A percentile compares a stretch with the other conserved stretches of the same genome.
These are phyloP conservation scores for Psix sp. DNA, from an alignment of 1,140 invertebrate genomes.

Conservation along the genomic window DNA sequence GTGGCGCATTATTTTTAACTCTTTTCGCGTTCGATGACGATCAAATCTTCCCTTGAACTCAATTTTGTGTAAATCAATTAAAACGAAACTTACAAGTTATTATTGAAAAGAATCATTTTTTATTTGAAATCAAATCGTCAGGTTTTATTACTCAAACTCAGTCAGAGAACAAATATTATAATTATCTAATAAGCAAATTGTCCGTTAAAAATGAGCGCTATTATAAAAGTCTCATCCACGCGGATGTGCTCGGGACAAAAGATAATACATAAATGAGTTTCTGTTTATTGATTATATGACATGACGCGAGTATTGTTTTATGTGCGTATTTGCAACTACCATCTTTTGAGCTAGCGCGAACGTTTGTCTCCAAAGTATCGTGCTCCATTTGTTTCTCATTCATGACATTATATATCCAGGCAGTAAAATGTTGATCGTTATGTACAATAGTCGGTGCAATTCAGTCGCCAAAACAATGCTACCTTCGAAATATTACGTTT, in stretches of 20 bases:
- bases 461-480: conserved; percentile 28
- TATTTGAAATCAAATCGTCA: too few species aligned
- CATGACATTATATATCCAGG: conserved; percentile 26
- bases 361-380: conserved; percentile 30
- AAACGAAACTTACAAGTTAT: too few species aligned
- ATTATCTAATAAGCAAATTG: too few species aligned
- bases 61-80: too few species aligned
- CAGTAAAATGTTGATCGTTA: conserved; percentile 28
- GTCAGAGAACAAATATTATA: too few species aligned
- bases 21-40: too few species aligned
- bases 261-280: conserved; percentile 5
- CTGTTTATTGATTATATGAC: conserved; percentile 34
- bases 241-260: conserved; percentile 3
- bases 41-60: too few species aligned
- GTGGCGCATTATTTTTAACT: too few species aligned
- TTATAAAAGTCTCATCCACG: conserved; percentile 10
- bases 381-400: conserved; percentile 37
- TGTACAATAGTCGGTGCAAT: conserved; percentile 12
- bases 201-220: too few species aligned
- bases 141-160: too few species aligned
- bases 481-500: conserved; percentile 20
- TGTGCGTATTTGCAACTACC: conserved; percentile 24
- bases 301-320: conserved; percentile 21
- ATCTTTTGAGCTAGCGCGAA: conserved; percentile 23
- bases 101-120: too few species aligned